Evolutionary conservation across 1,140 invertebrate genomes (phyloP).

Genomic region (Idris sp.): DNA sequence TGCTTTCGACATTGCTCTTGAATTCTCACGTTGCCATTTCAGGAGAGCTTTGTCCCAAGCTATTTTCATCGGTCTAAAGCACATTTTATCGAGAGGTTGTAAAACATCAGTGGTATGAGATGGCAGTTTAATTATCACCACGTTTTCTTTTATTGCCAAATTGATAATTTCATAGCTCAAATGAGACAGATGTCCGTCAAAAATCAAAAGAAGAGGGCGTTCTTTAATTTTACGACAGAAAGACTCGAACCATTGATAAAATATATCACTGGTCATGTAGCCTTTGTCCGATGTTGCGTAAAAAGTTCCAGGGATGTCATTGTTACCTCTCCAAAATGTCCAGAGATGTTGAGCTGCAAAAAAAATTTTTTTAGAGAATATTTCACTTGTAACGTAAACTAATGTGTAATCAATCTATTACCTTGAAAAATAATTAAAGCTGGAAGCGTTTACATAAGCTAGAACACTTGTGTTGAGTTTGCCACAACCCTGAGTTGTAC

Average conservation of each 20-base stretch:
- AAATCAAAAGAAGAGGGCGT: slow-evolving; percentile 40
- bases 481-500: slow-evolving; percentile 64
- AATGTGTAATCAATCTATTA: slow-evolving; percentile 1
- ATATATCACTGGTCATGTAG: slow-evolving; percentile 67
- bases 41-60: slow-evolving; percentile 57
- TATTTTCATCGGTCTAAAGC: slow-evolving; percentile 64
- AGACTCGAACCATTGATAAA: slow-evolving; percentile 62
- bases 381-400: neutral
- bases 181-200: slow-evolving; percentile 64
- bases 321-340: slow-evolving; percentile 62
- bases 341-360: slow-evolving; percentile 54
- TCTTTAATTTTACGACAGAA: slow-evolving; percentile 27
- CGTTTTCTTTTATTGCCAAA: slow-evolving; percentile 57
- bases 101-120: slow-evolving; percentile 62
- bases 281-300: slow-evolving; percentile 66
- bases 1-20: slow-evolving; percentile 42
- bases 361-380: neutral
- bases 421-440: slow-evolving; percentile 68
- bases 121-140: slow-evolving; percentile 64
- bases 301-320: slow-evolving; percentile 62
- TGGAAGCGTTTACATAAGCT: slow-evolving; percentile 62
- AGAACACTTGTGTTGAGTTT: slow-evolving; percentile 64
- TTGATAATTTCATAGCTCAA: slow-evolving; percentile 38
- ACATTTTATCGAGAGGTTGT: slow-evolving; percentile 53
- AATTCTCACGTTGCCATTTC: slow-evolving; percentile 48